These are phyloP conservation scores for Choloepus didactylus DNA, from an alignment of 2,797 vertebrate species.

Conservation along the genomic window DNA sequence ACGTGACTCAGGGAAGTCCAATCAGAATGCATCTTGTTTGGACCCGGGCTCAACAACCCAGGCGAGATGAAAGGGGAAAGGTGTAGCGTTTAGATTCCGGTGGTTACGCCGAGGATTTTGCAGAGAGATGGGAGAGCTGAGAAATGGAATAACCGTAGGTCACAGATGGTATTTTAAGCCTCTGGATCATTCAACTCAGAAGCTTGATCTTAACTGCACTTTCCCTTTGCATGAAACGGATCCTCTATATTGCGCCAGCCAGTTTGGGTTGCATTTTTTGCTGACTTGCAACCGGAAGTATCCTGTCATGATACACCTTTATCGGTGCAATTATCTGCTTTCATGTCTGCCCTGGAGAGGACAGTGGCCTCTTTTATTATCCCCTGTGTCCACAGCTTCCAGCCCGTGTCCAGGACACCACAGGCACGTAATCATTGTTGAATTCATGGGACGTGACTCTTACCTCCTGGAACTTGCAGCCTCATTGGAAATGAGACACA, in stretches of 20 bases:
- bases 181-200: accelerated
- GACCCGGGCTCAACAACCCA: accelerated
- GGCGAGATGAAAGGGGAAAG: background rate
- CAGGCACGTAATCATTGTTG: background rate
- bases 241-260: accelerated
- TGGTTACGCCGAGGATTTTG: background rate
- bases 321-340: accelerated
- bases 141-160: background rate
- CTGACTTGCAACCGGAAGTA: too few relatives aligned
- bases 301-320: accelerated
- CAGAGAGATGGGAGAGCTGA: background rate
- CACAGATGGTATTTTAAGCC: background rate
- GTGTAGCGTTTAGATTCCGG: accelerated
- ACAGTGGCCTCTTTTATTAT: background rate
- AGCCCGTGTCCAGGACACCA: background rate
- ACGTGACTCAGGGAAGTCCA: background rate
- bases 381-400: background rate
- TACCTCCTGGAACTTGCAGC: background rate
- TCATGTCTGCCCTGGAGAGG: background rate
- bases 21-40: background rate
- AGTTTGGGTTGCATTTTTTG: background rate
- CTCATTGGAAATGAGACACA: slow-evolving; percentile 7
- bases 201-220: background rate
- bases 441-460: background rate
- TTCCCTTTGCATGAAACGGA: accelerated